These are phyloP conservation scores for Gastrophryne carolinensis DNA, from an alignment of 2,797 vertebrate genomes.

Conservation along the genomic window DNA sequence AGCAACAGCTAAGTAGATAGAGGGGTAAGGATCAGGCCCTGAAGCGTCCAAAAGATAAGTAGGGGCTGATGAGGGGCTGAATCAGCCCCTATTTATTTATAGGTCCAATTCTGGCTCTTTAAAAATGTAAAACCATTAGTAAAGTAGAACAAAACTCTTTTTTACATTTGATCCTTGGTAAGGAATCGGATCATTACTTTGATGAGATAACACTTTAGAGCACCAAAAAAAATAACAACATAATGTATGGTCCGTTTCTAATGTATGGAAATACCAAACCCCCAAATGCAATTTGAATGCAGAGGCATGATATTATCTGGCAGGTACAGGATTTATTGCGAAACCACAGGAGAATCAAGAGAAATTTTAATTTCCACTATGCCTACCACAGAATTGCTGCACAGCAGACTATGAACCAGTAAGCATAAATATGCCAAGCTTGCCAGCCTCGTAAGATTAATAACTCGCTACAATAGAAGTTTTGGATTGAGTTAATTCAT, in stretches of 20 bases:
- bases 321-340: neutral
- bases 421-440: constrained; percentile 42
- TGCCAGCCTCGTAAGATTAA: constrained; percentile 12
- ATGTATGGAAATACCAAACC: constrained; percentile 8
- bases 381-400: neutral
- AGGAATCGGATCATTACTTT: no score
- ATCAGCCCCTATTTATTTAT: no score
- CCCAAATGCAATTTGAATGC: neutral
- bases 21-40: no score
- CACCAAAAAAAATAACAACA: neutral
- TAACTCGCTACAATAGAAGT: constrained; percentile 4
- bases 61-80: no score
- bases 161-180: no score
- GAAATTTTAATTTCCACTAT: constrained; percentile 2
- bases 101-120: no score
- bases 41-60: no score
- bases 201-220: neutral
- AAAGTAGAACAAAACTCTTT: neutral
- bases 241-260: neutral
- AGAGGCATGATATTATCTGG: neutral
- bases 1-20: no score
- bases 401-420: constrained; percentile 1
- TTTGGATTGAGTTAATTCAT: constrained; percentile 26
- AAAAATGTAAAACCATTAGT: neutral
- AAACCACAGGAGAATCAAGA: neutral